A percentile compares a stretch with the other conserved stretches of the same genome.
These are phyloP conservation scores for Cottoperca gobio DNA, from an alignment of 2,797 vertebrate species.

Conservation along the genomic window DNA sequence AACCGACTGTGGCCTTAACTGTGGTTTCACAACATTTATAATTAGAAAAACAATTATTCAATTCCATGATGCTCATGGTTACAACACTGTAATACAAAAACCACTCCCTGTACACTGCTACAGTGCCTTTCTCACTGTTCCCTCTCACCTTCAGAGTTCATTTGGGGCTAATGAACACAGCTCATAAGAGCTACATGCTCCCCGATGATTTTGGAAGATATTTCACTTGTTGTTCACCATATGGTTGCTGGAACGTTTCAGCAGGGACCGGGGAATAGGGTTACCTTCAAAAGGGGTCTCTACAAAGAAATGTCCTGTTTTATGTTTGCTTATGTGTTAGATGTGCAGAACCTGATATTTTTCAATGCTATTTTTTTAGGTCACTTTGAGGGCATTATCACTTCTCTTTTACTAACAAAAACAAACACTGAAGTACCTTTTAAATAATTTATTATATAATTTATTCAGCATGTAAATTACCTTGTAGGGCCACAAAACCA, in stretches of 20 bases:
- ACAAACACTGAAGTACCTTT: neutral
- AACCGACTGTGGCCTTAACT: constrained; percentile 68
- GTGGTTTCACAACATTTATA: constrained; percentile 64
- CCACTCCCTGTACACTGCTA: constrained; percentile 15
- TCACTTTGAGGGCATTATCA: constrained; percentile 16
- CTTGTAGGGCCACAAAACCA: neutral
- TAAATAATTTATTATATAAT: neutral
- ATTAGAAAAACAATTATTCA: constrained; percentile 74
- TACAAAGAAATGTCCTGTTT: constrained; percentile 24
- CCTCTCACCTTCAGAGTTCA: constrained; percentile 74
- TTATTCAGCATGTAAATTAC: neutral
- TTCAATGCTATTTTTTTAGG: neutral
- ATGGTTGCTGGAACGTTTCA: constrained; percentile 59
- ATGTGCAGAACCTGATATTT: neutral
- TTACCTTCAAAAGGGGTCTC: constrained; percentile 61
- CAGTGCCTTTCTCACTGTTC: constrained; percentile 27
- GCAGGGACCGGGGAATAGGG: constrained; percentile 48
- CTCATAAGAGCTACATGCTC: constrained; percentile 57
- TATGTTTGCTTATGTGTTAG: constrained; percentile 10
- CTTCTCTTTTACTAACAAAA: neutral
- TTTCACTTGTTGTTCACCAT: constrained; percentile 71
- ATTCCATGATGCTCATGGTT: constrained; percentile 47
- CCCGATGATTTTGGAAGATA: constrained; percentile 57
- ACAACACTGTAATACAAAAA: constrained; percentile 33
- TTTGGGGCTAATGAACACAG: constrained; percentile 71